These are phyloP conservation scores for Hystrix brachyura DNA, from an alignment of 2,113 vertebrate species.

Conservation along the genomic window DNA sequence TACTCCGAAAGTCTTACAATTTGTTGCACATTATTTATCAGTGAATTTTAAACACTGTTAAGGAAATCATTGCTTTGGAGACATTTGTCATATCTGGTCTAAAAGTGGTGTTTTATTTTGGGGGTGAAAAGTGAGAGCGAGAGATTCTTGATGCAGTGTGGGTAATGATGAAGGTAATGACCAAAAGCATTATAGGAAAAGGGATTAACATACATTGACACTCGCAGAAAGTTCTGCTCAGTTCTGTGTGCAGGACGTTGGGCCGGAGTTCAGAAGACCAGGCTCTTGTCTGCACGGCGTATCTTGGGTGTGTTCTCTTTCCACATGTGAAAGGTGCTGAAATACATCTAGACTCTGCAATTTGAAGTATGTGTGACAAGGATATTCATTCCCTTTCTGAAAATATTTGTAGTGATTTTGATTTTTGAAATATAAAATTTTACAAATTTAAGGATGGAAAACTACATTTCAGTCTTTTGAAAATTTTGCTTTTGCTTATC, in stretches of 20 bases:
- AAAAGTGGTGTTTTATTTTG: background rate
- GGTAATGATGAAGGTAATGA: background rate
- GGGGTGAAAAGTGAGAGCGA: background rate
- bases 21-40: background rate
- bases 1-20: background rate
- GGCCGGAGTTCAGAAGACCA: background rate
- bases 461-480: background rate
- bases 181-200: background rate
- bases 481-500: conserved; percentile 34
- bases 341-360: background rate
- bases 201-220: background rate
- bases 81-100: background rate
- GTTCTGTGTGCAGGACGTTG: no score
- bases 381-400: background rate
- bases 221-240: background rate
- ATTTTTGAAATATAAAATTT: background rate
- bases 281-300: background rate
- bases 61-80: conserved; percentile 31
- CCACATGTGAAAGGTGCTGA: background rate
- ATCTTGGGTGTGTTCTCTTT: background rate
- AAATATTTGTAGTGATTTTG: conserved; percentile 3
- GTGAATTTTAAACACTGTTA: background rate
- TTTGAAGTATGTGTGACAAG: background rate
- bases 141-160: background rate
- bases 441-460: background rate